A percentile compares a stretch with the other conserved stretches of the same genome.
These are phyloP conservation scores for Hepsetus odoe DNA, from an alignment of 2,113 vertebrate genomes.

Conservation along the genomic window DNA sequence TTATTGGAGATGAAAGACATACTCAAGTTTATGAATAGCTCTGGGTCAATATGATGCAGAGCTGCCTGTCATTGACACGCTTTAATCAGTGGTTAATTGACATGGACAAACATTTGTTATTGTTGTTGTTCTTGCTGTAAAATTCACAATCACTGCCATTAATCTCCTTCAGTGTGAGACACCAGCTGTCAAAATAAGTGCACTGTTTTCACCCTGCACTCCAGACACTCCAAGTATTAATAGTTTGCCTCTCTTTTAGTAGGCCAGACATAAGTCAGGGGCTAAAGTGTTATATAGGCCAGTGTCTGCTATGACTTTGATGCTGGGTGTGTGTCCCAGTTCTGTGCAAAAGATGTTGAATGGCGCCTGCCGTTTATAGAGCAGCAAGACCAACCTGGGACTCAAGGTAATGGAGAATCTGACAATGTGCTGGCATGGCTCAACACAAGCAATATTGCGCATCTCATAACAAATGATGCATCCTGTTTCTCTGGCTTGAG, in stretches of 20 bases:
- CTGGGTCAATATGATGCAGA: neutral
- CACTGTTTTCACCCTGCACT: neutral
- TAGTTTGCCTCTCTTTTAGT: slow-evolving; percentile 36
- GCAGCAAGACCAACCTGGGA: slow-evolving; percentile 23
- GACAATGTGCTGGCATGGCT: slow-evolving; percentile 15
- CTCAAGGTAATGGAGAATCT: slow-evolving; percentile 48
- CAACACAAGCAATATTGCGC: neutral
- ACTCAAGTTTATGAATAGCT: neutral
- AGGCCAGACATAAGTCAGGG: slow-evolving; percentile 45
- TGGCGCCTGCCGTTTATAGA: slow-evolving; percentile 44
- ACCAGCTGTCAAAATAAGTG: neutral
- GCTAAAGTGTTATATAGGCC: slow-evolving; percentile 50
- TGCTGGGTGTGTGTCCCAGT: slow-evolving; percentile 54
- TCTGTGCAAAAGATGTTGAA: slow-evolving; percentile 38
- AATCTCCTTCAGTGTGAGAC: neutral
- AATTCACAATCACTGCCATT: neutral
- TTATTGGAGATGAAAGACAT: neutral
- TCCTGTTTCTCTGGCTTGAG: neutral
- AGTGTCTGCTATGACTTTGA: slow-evolving; percentile 54
- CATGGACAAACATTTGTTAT: slow-evolving; percentile 1
- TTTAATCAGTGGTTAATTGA: slow-evolving; percentile 4
- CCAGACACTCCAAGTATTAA: slow-evolving; percentile 21
- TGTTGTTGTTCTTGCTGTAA: neutral
- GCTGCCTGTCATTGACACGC: neutral
- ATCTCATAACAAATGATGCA: neutral